These are phyloP conservation scores for Dioctria rufipes DNA, from an alignment of 2,888 invertebrate genomes.

Conservation along the genomic window DNA sequence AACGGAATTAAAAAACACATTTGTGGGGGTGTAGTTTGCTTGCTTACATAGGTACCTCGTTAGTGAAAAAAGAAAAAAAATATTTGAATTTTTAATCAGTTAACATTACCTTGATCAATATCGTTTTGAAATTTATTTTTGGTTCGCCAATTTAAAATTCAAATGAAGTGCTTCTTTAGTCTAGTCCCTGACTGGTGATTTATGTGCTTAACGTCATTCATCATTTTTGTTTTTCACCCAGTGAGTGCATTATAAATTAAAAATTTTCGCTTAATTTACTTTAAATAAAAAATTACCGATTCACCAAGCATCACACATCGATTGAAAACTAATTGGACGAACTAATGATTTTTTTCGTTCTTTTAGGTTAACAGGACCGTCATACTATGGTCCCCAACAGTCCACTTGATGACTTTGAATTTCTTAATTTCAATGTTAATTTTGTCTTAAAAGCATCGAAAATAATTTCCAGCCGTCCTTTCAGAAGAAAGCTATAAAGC, in stretches of 20 bases:
- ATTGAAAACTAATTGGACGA: conserved; percentile 3
- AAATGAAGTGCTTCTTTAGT: neutral
- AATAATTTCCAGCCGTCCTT: neutral
- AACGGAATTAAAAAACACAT: no score
- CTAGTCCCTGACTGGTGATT: neutral
- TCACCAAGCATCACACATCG: neutral
- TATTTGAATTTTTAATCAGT: neutral
- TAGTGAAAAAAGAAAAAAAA: neutral
- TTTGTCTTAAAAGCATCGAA: neutral
- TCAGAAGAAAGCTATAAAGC: neutral
- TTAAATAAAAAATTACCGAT: neutral
- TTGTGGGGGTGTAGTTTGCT: no score
- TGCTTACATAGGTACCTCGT: neutral
- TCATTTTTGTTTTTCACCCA: neutral
- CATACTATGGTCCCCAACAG: neutral
- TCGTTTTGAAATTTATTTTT: neutral
- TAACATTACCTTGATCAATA: neutral
- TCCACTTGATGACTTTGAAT: neutral
- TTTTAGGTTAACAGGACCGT: neutral
- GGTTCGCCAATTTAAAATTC: neutral
- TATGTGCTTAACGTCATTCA: neutral
- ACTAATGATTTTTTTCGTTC: neutral
- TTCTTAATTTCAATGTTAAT: neutral
- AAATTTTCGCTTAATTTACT: neutral
- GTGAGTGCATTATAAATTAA: neutral